Base-by-base conservation (phyloP, 2,888 invertebrate genomes). In the Megalurothrips usitatus region DNA sequence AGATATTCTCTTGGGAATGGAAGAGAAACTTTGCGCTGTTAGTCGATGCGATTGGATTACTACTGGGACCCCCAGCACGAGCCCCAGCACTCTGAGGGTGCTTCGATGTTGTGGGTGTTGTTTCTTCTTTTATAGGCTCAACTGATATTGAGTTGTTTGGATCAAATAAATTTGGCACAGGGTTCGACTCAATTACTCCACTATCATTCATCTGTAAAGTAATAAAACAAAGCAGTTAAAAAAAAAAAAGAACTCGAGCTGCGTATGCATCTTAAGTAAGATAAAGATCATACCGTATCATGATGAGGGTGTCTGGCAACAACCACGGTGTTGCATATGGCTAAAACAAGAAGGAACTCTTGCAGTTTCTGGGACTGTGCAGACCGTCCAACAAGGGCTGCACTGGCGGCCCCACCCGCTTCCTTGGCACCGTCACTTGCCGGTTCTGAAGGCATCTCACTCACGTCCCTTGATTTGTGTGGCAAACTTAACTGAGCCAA, bases 291-390 rank as follows among this genome's bases (percentile, higher is more conserved):
- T 80, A 85, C 85, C 52, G 89, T 87, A 86, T 92, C 93, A 84
- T 90, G 89, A 87, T 93, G 93, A 11, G 97, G 96, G 86, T 94
- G 94, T 80, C 92, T 91, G 84, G 96, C 94, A 80, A 98, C 98
- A 81, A 98, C 95, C 11, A 99, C 98, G 0, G 98, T 98, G 88
- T 99, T 99, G 88, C 99, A 99, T 82, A 98, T 91, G 23, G 98
- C 95, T 87, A 99, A 89, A 43, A 97, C 92, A 82, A 98, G 87
- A 83, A 99, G 92, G 88, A 99, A 98, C 86, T 96, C 96, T 85
- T 94, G 93, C 52, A 96, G 91, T 86, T 93, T 90, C 84, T 93
- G 93, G 9, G 92, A 91, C 84, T 95, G 93, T 63, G 84, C 81
- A 26, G 79, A 81, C 26, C 48, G 26, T 17, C 78, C 78, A 2